phyloP scores from a whole-genome alignment of 2,797 vertebrate species.

The Tolypeutes matacus region DNA sequence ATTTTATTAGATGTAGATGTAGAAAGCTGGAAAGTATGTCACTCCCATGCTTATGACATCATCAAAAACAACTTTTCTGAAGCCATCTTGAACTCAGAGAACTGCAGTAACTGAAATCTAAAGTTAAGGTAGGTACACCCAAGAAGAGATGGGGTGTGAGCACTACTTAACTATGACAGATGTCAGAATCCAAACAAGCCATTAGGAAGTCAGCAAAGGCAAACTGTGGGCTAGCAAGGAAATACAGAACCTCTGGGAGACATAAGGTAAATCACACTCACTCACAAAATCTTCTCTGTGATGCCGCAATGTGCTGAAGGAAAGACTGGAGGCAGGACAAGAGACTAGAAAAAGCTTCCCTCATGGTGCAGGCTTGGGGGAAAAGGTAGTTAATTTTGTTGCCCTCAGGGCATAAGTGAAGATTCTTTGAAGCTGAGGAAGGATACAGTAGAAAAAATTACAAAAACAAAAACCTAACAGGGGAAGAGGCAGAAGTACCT shows the following conservation, averaged over 20 bases:
- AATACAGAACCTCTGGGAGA: background rate
- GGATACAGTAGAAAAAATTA: background rate
- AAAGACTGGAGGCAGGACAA: background rate
- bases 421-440: background rate
- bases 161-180: background rate
- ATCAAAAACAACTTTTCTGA: background rate
- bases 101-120: constrained; percentile 1
- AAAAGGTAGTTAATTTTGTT: background rate
- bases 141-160: background rate
- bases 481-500: background rate
- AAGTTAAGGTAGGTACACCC: background rate
- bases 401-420: background rate
- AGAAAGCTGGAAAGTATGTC: background rate
- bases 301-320: background rate
- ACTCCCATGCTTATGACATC: background rate
- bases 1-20: background rate
- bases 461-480: background rate
- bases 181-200: background rate
- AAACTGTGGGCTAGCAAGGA: background rate
- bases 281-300: too few relatives aligned
- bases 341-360: background rate
- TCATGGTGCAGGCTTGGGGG: too few relatives aligned
- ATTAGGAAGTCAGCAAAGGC: background rate
- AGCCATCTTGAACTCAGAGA: background rate
- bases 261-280: background rate